Conservation (phyloP, 2,113 vertebrate genomes). For the Lampris incognitus region DNA sequence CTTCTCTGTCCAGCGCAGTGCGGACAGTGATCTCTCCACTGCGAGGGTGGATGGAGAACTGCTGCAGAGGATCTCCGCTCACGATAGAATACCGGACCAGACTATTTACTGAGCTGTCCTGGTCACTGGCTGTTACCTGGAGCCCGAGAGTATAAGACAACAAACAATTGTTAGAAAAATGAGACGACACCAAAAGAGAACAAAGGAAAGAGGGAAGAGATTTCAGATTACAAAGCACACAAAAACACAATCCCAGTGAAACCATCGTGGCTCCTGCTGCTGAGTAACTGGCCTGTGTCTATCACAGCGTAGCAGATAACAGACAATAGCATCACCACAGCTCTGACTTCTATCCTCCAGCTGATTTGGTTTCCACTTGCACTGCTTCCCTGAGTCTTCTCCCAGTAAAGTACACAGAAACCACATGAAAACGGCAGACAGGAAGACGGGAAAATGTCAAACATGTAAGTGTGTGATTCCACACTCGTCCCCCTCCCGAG, state of each 20-base stretch:
- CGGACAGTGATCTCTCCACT: conserved; percentile 87
- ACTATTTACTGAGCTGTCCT: conserved; percentile 89
- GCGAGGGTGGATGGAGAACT: conserved; percentile 88
- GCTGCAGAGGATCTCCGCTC: conserved; percentile 86
- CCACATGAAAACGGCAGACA: not conserved
- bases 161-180: not conserved
- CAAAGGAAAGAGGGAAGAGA: not conserved
- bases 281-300: too few species aligned
- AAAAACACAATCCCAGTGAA: too few species aligned
- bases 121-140: conserved; percentile 90
- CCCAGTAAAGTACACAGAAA: too few species aligned
- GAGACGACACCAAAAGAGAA: not conserved
- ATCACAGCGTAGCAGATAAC: too few species aligned
- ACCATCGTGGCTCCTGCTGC: too few species aligned
- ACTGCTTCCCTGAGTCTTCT: too few species aligned
- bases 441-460: conserved; percentile 30
- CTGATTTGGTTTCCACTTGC: too few species aligned
- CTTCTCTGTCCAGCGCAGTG: conserved; percentile 90
- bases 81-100: conserved; percentile 90
- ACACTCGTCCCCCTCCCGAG: conserved; percentile 18
- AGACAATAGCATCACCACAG: too few species aligned
- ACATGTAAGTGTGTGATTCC: conserved; percentile 41
- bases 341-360: too few species aligned
- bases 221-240: too few species aligned
- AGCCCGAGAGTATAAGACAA: not conserved